phyloP scores from a whole-genome alignment of 2,797 vertebrate genomes.

The Syngnathus rostellatus region DNA sequence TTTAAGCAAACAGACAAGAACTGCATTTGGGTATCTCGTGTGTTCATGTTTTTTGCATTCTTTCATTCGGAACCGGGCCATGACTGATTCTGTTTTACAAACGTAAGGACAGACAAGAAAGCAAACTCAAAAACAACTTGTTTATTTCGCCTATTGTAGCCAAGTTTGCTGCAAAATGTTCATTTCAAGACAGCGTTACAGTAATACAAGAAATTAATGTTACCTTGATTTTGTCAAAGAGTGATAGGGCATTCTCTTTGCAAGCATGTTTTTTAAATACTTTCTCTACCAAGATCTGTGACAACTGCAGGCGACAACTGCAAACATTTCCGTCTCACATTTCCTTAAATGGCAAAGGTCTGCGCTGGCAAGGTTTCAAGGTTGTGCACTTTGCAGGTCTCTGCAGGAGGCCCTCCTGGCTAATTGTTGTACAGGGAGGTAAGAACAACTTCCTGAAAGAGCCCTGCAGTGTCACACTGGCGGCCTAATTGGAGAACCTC shows the following conservation, averaged over 20 bases:
- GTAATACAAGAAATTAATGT: no score
- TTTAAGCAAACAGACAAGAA: no score
- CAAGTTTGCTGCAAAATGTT: no score
- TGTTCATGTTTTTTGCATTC: no score
- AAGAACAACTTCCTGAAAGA: constrained; percentile 49
- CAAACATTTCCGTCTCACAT: constrained; percentile 36
- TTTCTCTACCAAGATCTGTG: constrained; percentile 3
- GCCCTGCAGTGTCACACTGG: constrained; percentile 47
- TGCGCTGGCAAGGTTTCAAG: constrained; percentile 25
- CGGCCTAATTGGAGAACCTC: constrained; percentile 60
- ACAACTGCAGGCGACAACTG: constrained; percentile 19
- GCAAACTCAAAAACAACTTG: no score
- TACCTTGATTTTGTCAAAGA: no score
- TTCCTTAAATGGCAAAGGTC: constrained; percentile 31
- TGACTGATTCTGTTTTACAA: no score
- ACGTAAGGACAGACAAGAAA: no score
- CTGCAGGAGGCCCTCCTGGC: constrained; percentile 52
- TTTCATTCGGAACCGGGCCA: no score
- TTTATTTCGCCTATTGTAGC: no score
- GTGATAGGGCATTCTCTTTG: neutral
- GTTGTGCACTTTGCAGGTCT: constrained; percentile 46
- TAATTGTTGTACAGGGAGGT: constrained; percentile 61
- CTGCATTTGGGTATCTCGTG: no score
- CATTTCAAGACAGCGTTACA: no score
- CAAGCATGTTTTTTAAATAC: neutral